Conservation (phyloP, 2,113 vertebrate species). For the Origma solitaria region DNA sequence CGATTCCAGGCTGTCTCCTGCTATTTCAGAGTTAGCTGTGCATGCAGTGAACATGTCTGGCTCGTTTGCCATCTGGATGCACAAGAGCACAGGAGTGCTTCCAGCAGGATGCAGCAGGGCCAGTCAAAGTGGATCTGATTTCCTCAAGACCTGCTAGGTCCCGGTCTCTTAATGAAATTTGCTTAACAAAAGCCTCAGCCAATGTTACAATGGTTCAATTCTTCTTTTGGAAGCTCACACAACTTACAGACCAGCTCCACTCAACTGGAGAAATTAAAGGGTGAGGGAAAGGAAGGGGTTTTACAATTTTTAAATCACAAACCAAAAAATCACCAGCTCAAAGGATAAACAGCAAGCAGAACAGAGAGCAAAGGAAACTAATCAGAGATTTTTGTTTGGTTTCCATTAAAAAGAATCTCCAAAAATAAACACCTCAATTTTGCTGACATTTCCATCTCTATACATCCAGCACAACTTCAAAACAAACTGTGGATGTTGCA, state of each 20-base stretch:
- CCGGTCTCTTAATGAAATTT: constrained; percentile 70
- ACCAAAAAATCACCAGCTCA: background rate
- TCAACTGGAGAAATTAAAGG: constrained; percentile 17
- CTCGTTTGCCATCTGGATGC: background rate
- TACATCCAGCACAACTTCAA: constrained; percentile 24
- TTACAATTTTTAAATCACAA: background rate
- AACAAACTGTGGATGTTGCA: constrained; percentile 5
- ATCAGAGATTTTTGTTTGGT: background rate
- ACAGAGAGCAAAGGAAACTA: background rate
- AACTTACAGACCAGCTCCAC: constrained; percentile 30
- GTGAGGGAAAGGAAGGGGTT: background rate
- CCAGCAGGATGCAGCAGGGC: background rate
- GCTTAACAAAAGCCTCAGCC: constrained; percentile 68
- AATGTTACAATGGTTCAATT: constrained; percentile 63
- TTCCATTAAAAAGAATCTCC: background rate
- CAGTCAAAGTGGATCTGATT: constrained; percentile 56
- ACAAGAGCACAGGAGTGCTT: background rate
- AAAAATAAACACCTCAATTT: background rate
- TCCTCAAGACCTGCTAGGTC: constrained; percentile 48
- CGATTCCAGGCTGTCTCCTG: background rate
- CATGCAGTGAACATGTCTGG: background rate
- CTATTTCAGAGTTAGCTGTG: background rate
- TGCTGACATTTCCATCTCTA: constrained; percentile 48
- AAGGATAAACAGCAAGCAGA: background rate
- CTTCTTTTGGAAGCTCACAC: constrained; percentile 65